Conservation (phyloP, 2,113 vertebrate species). For the Siniperca knerii region DNA sequence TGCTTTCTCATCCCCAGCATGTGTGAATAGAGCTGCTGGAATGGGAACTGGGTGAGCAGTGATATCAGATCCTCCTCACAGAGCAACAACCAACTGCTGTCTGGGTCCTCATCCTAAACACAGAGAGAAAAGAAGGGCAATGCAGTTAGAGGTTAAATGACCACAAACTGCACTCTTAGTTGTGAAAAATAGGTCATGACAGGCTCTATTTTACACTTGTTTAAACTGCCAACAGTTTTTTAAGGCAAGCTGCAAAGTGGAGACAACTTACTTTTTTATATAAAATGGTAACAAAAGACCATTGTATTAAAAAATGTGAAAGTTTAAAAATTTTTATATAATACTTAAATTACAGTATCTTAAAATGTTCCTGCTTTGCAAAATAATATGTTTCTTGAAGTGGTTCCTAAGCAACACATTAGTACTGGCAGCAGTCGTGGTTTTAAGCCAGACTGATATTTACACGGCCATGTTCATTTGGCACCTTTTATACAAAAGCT, state of each 20-base stretch:
- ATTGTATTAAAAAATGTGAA: background rate
- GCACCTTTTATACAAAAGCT: background rate
- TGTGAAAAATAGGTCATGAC: background rate
- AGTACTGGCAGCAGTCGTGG: background rate
- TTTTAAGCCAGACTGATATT: constrained; percentile 37
- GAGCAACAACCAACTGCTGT: constrained; percentile 94
- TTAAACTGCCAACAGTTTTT: background rate
- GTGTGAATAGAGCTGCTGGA: constrained; percentile 94
- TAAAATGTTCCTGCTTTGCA: background rate
- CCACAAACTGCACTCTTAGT: background rate
- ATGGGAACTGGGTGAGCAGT: constrained; percentile 94
- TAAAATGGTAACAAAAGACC: background rate
- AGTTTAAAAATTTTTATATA: background rate
- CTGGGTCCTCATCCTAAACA: constrained; percentile 95
- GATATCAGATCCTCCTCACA: constrained; percentile 94
- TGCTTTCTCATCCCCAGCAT: constrained; percentile 92
- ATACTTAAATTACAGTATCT: background rate
- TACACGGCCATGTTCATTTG: constrained; percentile 31
- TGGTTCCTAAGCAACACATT: constrained; percentile 28
- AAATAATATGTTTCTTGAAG: constrained; percentile 3
- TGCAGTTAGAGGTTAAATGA: background rate
- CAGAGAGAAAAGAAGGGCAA: constrained; percentile 15
- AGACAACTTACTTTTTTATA: background rate
- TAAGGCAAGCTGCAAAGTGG: background rate
- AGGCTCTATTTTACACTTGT: background rate